Conservation (phyloP, 2,797 vertebrate species). For the Florisuga fusca region DNA sequence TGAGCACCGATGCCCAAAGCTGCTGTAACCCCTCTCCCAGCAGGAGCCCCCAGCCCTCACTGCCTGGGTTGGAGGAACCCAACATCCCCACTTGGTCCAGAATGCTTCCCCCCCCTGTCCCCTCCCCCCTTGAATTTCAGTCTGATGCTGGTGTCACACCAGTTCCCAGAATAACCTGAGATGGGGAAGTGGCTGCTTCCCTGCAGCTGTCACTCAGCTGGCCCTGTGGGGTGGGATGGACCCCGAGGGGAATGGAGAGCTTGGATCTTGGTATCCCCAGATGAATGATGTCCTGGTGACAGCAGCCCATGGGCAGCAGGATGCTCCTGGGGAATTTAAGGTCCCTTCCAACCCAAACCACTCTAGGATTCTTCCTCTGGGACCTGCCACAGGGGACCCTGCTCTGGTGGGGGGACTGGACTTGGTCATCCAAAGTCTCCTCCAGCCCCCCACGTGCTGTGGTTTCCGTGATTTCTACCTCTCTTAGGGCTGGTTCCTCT, state of each 20-base stretch:
- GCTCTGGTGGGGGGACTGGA: too few relatives aligned
- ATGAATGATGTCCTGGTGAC: background rate
- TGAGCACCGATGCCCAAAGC: background rate
- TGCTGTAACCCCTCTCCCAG: rapidly evolving
- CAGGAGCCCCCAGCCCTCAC: background rate
- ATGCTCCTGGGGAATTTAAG: background rate
- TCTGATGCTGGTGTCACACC: rapidly evolving
- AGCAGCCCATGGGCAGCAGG: rapidly evolving
- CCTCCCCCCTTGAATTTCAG: background rate
- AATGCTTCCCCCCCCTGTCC: background rate
- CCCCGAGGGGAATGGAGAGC: too few relatives aligned
- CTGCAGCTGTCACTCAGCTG: too few relatives aligned
- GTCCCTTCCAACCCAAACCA: too few relatives aligned
- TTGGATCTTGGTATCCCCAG: background rate
- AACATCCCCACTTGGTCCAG: too few relatives aligned
- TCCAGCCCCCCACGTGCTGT: too few relatives aligned
- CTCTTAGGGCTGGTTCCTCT: too few relatives aligned
- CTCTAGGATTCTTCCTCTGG: too few relatives aligned
- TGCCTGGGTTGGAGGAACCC: background rate
- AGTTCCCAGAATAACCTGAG: background rate
- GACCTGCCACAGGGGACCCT: too few relatives aligned
- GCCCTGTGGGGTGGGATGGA: too few relatives aligned
- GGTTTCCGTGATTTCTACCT: too few relatives aligned
- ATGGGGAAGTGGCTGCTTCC: background rate
- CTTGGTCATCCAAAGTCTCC: too few relatives aligned